These are phyloP conservation scores for Lycopodina hypogea DNA, from an alignment of 37 sponge, comb jelly and placozoan species.

Conservation along the genomic window DNA sequence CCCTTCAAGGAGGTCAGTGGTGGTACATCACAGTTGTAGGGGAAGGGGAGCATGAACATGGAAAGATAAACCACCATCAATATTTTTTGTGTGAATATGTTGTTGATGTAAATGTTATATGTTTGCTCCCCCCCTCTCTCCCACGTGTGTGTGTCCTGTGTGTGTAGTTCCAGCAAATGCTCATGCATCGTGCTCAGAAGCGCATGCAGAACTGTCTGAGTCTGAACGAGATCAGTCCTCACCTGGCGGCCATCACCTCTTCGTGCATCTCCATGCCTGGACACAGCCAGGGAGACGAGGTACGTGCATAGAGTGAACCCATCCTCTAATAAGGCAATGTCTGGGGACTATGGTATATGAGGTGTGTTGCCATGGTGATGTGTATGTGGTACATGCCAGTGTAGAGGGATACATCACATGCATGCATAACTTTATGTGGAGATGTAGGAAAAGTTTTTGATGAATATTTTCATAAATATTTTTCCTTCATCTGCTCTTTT, in stretches of 20 bases:
- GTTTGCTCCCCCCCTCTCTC: background rate
- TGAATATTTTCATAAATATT: background rate
- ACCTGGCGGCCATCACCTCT: constrained; percentile 79
- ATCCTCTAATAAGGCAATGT: background rate
- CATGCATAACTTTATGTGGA: no score
- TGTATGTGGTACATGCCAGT: background rate
- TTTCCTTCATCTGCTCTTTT: background rate
- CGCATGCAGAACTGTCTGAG: constrained; percentile 70
- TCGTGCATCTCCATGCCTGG: constrained; percentile 84
- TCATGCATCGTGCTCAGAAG: constrained; percentile 86
- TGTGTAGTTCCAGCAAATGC: constrained; percentile 80
- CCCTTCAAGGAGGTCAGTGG: constrained; percentile 79
- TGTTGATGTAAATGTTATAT: background rate
- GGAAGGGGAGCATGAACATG: no score
- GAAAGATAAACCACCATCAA: background rate
- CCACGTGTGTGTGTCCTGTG: background rate
- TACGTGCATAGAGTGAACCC: background rate
- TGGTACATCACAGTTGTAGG: no score
- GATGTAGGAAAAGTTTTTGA: no score
- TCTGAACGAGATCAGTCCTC: constrained; percentile 85
- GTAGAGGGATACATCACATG: no score
- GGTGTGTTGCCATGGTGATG: background rate
- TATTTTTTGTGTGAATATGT: background rate
- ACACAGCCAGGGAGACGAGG: constrained; percentile 70
- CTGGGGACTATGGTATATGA: background rate